Evolutionary conservation across 30 jellyfish, hydroid and myxozoan species (phyloP).

Genomic region (Aurelia sp.): DNA sequence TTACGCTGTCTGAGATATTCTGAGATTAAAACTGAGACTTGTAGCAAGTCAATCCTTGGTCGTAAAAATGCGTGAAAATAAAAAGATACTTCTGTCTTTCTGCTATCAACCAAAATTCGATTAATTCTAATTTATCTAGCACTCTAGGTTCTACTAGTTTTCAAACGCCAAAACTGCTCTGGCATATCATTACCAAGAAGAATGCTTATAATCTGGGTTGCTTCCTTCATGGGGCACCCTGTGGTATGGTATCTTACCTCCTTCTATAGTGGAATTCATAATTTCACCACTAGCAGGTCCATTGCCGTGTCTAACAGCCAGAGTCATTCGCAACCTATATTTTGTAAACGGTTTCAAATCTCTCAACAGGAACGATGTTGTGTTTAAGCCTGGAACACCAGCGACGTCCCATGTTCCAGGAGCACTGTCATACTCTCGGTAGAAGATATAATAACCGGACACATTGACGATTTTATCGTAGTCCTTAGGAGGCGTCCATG

Average conservation of each 20-base stretch:
- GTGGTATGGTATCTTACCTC: constrained; percentile 21
- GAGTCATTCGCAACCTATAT: constrained; percentile 62
- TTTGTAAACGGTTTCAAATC: constrained; percentile 54
- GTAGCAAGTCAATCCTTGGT: too few species aligned
- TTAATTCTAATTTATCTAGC: too few species aligned
- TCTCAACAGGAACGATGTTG: constrained; percentile 11
- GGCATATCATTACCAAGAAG: too few species aligned
- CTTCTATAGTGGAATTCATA: constrained; percentile 47
- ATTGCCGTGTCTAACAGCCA: constrained; percentile 45
- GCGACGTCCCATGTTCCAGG: constrained; percentile 39
- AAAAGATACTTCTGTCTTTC: too few species aligned
- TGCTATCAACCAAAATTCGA: too few species aligned
- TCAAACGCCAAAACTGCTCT: too few species aligned
- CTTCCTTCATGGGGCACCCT: too few species aligned
- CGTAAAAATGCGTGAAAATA: too few species aligned
- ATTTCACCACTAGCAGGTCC: constrained; percentile 73
- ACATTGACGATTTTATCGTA: constrained; percentile 12
- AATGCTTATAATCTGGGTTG: too few species aligned
- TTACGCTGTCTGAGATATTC: too few species aligned
- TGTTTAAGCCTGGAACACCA: constrained; percentile 54
- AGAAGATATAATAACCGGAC: constrained; percentile 51
- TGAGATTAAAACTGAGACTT: too few species aligned
- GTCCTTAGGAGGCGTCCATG: constrained; percentile 64
- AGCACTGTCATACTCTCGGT: constrained; percentile 33
- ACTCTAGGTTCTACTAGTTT: too few species aligned